These are phyloP conservation scores for Calosoma granatense DNA, from an alignment of 1,140 invertebrate genomes.

Conservation along the genomic window DNA sequence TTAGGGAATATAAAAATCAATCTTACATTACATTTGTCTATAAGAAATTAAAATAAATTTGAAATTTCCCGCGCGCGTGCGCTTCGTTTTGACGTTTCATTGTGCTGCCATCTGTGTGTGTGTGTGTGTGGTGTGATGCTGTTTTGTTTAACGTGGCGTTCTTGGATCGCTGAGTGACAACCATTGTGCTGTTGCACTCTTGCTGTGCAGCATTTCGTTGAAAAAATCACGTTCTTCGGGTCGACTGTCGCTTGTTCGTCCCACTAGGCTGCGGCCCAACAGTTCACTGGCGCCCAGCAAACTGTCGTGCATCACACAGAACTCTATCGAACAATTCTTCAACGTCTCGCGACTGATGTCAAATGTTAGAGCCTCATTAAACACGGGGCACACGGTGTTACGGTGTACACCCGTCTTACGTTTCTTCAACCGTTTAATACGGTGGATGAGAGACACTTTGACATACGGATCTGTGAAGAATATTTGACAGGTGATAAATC, in stretches of 20 bases:
- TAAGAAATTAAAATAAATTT: too few relatives aligned
- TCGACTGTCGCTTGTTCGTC: conserved; percentile 35
- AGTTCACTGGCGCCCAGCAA: conserved; percentile 41
- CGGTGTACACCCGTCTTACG: conserved; percentile 79
- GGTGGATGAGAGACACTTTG: conserved; percentile 69
- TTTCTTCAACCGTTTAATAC: conserved; percentile 67
- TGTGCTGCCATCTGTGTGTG: too few relatives aligned
- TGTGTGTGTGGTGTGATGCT: too few relatives aligned
- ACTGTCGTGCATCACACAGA: conserved; percentile 42
- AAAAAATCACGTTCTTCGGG: conserved; percentile 41
- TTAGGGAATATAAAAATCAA: too few relatives aligned
- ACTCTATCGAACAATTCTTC: conserved; percentile 40
- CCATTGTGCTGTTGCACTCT: conserved; percentile 47
- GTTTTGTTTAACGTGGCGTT: not conserved
- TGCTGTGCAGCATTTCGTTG: conserved; percentile 42
- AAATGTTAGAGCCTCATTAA: conserved; percentile 80
- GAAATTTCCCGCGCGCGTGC: too few relatives aligned
- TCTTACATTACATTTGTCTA: too few relatives aligned
- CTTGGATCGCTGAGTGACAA: conserved; percentile 35
- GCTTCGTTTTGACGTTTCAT: too few relatives aligned
- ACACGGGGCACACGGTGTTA: conserved; percentile 74
- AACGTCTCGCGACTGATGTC: conserved; percentile 55
- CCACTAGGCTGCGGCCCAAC: conserved; percentile 40
- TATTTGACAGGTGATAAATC: not conserved
- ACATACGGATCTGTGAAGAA: conserved; percentile 63